phyloP scores from a whole-genome alignment of 1,140 invertebrate species.

The Tribolium madens region DNA sequence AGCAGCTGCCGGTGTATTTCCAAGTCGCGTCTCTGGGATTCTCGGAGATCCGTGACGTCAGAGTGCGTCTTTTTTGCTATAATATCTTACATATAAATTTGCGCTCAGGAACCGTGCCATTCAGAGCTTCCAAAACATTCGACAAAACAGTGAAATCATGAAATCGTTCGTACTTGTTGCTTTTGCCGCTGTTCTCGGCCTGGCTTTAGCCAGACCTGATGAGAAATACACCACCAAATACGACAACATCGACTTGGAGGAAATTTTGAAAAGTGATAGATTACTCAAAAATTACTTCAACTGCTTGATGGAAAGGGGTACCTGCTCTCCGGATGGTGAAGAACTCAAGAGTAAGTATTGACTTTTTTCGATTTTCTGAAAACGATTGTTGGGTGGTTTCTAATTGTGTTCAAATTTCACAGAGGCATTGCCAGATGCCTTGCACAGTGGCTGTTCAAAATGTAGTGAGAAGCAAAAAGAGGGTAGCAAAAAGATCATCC shows the following conservation, averaged over 20 bases:
- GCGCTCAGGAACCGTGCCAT: slow-evolving; percentile 10
- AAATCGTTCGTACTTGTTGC: slow-evolving; percentile 9
- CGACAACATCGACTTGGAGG: slow-evolving; percentile 76
- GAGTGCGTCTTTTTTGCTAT: slow-evolving; percentile 8
- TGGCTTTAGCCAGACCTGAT: slow-evolving; percentile 48
- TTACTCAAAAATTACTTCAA: slow-evolving; percentile 74
- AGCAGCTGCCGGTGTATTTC: slow-evolving; percentile 18
- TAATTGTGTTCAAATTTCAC: slow-evolving; percentile 21
- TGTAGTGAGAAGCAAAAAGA: slow-evolving; percentile 74
- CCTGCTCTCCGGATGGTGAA: slow-evolving; percentile 75
- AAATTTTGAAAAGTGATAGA: slow-evolving; percentile 74
- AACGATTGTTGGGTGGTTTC: background rate
- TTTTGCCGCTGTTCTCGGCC: background rate
- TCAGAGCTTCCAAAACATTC: slow-evolving; percentile 15
- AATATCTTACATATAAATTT: slow-evolving; percentile 22
- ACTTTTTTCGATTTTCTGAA: background rate
- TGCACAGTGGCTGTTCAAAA: slow-evolving; percentile 73
- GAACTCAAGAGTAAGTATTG: slow-evolving; percentile 78
- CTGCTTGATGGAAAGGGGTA: slow-evolving; percentile 74
- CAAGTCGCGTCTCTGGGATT: slow-evolving; percentile 21
- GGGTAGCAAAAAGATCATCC: slow-evolving; percentile 73
- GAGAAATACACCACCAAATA: slow-evolving; percentile 77
- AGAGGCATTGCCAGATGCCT: slow-evolving; percentile 72
- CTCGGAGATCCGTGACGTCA: slow-evolving; percentile 25
- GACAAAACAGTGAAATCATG: slow-evolving; percentile 26